Base-by-base conservation (phyloP, 2,113 vertebrate species). In the Raja brachyura region DNA sequence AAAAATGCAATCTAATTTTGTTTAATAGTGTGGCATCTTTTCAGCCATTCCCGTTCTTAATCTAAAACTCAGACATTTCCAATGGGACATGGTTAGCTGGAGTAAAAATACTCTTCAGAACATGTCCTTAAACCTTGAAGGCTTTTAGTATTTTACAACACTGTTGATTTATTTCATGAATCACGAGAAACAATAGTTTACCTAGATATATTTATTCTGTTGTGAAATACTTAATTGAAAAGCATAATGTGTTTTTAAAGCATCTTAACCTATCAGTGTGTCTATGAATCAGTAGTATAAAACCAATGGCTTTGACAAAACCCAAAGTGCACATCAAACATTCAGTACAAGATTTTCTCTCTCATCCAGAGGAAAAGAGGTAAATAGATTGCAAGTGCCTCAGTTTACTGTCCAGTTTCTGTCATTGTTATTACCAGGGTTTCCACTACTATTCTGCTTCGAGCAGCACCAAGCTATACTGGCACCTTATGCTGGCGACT, bases 401-500 rank as follows among this genome's bases (percentile, higher is more conserved):
- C 86, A n/a, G 39, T 90, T 31, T 7, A 31, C 66, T 90, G 86
- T 33, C 86, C 85, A 68, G 31, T 56, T 16, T 90, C 18, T 90
- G 31, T 90, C 31, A 90, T 90, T 33, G 68, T 66, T 68, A 14
- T 18, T 90, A 90, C 14, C n/a, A 16, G 73, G 70, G 68, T 74
- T 92, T 73, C 63, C 39, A 20, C 31, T n/a, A 74, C 66, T 73
- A 18, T 54, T 90, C 18, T 70, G 86, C n/a, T 74, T 20, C 33
- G 28, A 25, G 39, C 39, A 73, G 66, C 73, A 90, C 66, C 56
- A 18, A 25, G 68, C 33, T 78, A 59, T 92, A 94, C 94, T 94
- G 94, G 94, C 93, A 93, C 94, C 79, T 83, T 96, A 94, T 94
- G 97, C 95, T 97, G 97, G 93, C 96, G 97, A 94, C 95, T 93